Conservation (phyloP, 2,888 invertebrate species). For the Julus scandinavius region DNA sequence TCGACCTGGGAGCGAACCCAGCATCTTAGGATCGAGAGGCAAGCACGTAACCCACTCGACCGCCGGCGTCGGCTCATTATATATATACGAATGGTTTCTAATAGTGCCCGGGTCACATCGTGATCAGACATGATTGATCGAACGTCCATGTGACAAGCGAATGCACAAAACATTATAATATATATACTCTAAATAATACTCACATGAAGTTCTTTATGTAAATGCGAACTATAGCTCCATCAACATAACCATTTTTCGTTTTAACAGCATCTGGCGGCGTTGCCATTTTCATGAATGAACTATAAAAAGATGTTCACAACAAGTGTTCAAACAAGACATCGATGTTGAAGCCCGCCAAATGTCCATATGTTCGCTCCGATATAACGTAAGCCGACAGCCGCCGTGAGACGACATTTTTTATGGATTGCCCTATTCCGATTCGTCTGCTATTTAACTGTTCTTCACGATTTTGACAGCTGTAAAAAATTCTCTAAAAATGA, state of each 20-base stretch:
- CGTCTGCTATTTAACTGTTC: background rate
- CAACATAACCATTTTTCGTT: slow-evolving; percentile 44
- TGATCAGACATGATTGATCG: background rate
- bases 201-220: slow-evolving; percentile 51
- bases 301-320: too few relatives aligned
- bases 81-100: background rate
- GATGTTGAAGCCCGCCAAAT: too few relatives aligned
- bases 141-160: background rate
- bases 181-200: slow-evolving; percentile 49
- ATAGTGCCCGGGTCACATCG: background rate
- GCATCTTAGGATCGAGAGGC: too few relatives aligned
- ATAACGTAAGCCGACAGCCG: too few relatives aligned
- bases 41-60: too few relatives aligned
- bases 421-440: too few relatives aligned
- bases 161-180: background rate
- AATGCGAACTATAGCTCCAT: slow-evolving; percentile 48
- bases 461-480: background rate
- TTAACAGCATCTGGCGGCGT: background rate
- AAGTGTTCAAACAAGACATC: too few relatives aligned
- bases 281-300: background rate
- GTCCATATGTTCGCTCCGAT: too few relatives aligned
- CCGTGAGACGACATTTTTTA: too few relatives aligned
- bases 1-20: too few relatives aligned
- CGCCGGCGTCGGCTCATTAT: too few relatives aligned
- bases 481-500: slow-evolving; percentile 72